Evolutionary conservation across 2,113 vertebrate genomes (phyloP).

Genomic region (Atherinomorus stipes): DNA sequence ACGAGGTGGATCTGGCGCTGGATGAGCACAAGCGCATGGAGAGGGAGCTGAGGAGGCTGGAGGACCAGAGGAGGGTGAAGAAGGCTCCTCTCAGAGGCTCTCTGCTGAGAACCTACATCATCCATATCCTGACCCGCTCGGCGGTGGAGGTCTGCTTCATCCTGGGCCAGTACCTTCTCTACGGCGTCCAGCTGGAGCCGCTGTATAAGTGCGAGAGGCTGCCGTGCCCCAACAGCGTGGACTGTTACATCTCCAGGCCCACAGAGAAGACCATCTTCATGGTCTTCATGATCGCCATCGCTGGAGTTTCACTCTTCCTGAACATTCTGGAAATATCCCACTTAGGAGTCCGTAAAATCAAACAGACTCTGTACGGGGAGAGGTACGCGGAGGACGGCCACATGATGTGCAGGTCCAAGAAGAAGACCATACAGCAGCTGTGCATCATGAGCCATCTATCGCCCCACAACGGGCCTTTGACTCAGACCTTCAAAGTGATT

Average conservation of each 20-base stretch:
- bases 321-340: conserved; percentile 94
- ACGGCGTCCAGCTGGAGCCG: conserved; percentile 89
- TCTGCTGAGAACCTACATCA: conserved; percentile 90
- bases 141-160: conserved; percentile 93
- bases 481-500: conserved; percentile 79
- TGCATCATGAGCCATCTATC: conserved; percentile 76
- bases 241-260: conserved; percentile 96
- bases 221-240: conserved; percentile 93
- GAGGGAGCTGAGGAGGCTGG: conserved; percentile 87
- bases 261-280: conserved; percentile 98
- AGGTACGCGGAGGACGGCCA: conserved; percentile 77
- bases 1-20: conserved; percentile 81
- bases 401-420: conserved; percentile 80
- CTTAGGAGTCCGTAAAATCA: conserved; percentile 89
- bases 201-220: conserved; percentile 90
- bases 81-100: conserved; percentile 93
- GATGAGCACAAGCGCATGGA: conserved; percentile 88
- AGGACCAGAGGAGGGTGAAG: conserved; percentile 90
- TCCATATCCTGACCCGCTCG: conserved; percentile 94
- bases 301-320: conserved; percentile 90
- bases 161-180: conserved; percentile 92
- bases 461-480: conserved; percentile 79
- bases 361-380: conserved; percentile 81
- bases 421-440: conserved; percentile 78
- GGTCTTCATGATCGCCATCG: conserved; percentile 94